Conservation (phyloP, 1,140 invertebrate genomes). For the Globodera ellingtonae region DNA sequence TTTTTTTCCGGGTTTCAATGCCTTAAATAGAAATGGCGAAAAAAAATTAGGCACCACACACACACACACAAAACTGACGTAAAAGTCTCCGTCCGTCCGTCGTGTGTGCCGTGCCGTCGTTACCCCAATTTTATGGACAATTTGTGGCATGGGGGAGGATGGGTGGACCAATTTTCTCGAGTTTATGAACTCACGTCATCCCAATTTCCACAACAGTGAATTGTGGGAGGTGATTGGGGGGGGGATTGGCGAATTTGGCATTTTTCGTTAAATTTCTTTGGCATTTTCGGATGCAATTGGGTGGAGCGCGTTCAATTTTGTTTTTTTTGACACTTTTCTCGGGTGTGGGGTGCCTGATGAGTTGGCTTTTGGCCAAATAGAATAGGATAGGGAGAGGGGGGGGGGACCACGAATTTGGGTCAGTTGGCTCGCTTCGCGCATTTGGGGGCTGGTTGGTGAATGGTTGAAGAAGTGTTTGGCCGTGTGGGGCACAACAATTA, state of each 20-base stretch:
- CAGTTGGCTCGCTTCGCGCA: no score
- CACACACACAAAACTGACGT: neutral
- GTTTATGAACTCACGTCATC: neutral
- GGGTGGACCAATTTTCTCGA: neutral
- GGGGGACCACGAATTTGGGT: no score
- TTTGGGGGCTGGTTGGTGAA: no score
- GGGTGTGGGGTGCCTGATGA: no score
- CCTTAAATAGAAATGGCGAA: neutral
- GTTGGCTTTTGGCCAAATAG: no score
- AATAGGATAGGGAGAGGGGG: no score
- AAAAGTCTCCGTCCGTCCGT: neutral
- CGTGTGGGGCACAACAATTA: neutral
- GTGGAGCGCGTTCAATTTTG: no score
- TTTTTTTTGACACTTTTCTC: no score
- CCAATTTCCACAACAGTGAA: neutral
- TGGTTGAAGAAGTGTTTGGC: no score
- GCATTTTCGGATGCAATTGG: neutral
- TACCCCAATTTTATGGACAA: conserved; percentile 6
- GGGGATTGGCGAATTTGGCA: neutral
- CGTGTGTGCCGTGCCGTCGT: neutral
- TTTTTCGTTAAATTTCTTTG: neutral
- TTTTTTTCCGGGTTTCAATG: neutral
- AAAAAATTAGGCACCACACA: neutral
- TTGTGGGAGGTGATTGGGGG: neutral
- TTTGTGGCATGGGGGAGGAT: neutral